Base-by-base conservation (phyloP, 2,888 invertebrate species). In the Dryomyza anilis region DNA sequence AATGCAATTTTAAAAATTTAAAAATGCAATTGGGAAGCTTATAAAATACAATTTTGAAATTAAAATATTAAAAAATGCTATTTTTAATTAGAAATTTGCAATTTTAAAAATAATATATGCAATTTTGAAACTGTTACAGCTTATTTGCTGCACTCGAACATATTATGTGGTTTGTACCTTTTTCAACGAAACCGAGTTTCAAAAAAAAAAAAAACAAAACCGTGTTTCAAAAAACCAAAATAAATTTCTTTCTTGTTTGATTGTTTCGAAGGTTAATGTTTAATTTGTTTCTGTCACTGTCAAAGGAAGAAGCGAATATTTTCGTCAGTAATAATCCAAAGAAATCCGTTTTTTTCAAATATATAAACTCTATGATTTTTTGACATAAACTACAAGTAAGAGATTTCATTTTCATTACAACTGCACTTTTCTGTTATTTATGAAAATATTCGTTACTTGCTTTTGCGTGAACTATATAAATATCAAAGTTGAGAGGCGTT, bases 191-290 rank as follows among this genome's bases (percentile, higher is more conserved):
- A n/a, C n/a, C n/a, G n/a, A n/a, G n/a, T n/a, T n/a, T n/a, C n/a
- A n/a, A n/a, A n/a, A 5, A 39, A 39, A 14, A 39, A 21, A 25
- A 50, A 55, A 29, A 29, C 55, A 48, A 12, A 45, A 43, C 27
- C 46, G 21, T 36, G 33, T 46, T 55, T 50, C 36, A 57, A 48
- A 48, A n/a, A 50, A 64, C 25, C 39, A 33, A 27, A 73, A 78
- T 71, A 77, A 79, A 81, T 81, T 81, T 79, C 77, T 80, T 81
- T 80, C 79, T 81, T 80, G 76, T 81, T 81, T 81, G 81, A 81
- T 81, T 81, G 81, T 81, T 81, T 81, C 78, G 74, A 77, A 77
- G 79, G 78, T 79, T 77, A 78, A 79, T 78, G 73, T 75, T 77
- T 79, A 72, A 77, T 79, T 79, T 78, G 73, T 76, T 74, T 75